Percentiles rank a stretch among this genome's conserved stretches.
Conservation (phyloP, 30 jellyfish, hydroid and myxozoan species). For the Rhopilema esculentum region DNA sequence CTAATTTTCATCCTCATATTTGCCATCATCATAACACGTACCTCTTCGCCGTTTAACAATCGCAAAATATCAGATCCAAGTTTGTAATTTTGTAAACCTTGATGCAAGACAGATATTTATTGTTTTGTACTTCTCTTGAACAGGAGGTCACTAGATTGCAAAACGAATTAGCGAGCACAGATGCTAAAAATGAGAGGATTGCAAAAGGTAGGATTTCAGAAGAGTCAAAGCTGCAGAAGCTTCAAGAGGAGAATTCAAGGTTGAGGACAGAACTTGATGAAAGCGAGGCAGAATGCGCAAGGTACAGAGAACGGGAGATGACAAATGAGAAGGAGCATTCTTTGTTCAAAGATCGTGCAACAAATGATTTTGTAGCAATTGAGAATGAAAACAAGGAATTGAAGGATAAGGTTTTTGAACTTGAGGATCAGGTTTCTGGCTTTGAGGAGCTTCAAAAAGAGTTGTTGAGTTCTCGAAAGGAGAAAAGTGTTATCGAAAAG, state of each 20-base stretch:
- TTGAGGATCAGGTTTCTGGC: background rate
- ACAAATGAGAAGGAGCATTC: slow-evolving; percentile 4
- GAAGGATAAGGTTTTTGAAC: slow-evolving; percentile 11
- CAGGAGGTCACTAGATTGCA: slow-evolving; percentile 13
- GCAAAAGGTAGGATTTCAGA: slow-evolving; percentile 23
- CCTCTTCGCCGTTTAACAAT: too few species aligned
- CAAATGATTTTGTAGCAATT: slow-evolving; percentile 4
- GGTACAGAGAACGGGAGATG: background rate
- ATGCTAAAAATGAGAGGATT: background rate
- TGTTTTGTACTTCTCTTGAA: background rate
- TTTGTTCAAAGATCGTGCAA: slow-evolving; percentile 6
- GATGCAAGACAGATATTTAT: background rate
- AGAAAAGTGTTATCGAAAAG: slow-evolving; percentile 33
- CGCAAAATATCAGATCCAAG: too few species aligned
- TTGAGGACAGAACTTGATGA: slow-evolving; percentile 8
- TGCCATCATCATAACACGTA: too few species aligned
- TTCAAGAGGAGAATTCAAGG: slow-evolving; percentile 37
- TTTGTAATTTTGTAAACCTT: slow-evolving; percentile 4
- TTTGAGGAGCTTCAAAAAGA: background rate
- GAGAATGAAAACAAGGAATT: slow-evolving; percentile 27
- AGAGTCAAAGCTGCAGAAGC: slow-evolving; percentile 1
- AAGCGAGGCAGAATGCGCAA: slow-evolving; percentile 8
- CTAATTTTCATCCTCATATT: too few species aligned
- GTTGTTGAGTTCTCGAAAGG: slow-evolving; percentile 4
- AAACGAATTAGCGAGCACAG: slow-evolving; percentile 3